Evolutionary conservation across 2,888 invertebrate species (phyloP), one percentile per base, ranked within the genome.

Genomic region (Drosophila atroscutellata): DNA sequence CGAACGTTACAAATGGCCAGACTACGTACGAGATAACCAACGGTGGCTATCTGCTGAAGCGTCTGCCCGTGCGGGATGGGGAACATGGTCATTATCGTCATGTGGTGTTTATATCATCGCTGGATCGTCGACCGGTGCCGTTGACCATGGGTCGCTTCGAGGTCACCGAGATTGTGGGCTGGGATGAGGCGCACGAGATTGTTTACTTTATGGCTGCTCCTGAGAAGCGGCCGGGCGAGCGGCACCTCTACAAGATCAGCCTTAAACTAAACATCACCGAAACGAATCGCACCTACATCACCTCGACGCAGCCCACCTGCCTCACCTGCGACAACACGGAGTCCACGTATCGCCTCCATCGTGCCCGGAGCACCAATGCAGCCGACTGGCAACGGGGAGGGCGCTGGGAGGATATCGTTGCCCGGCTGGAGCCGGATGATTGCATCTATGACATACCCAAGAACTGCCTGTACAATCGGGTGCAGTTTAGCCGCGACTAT

Each of bases 141-240:
- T 92, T 97, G 45, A 97, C 97, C 0, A 95, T 96, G 90, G 97
- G 97, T 0, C 94, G 95, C 57, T 96, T 95, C 77, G 96, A 97
- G 91, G 94, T 97, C 59, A 96, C 96, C 0, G 94, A 95, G 89
- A 94, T 97, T 30, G 92, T 96, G 9, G 96, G 96, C 0, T 97
- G 96, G 97, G 97, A 97, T 89, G 96, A 96, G 87, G 93, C 94
- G 64, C 95, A 95, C 79, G 94, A 95, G 76, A 93, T 95, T 57
- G 94, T 97, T 95, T 98, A 97, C 93, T 97, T 96, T 87, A 95
- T 97, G 81, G 97, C 97, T 42, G 96, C 97, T 8, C 96, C 96
- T 3, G 96, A 96, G 81, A 95, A 95, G 56, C 94, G 95, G 77
- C 97, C 98, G 0, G 96, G 97, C 0, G 96, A 96, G 90, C 94